These are phyloP conservation scores for Carassius gibelio DNA, from an alignment of 2,113 vertebrate species.

Conservation along the genomic window DNA sequence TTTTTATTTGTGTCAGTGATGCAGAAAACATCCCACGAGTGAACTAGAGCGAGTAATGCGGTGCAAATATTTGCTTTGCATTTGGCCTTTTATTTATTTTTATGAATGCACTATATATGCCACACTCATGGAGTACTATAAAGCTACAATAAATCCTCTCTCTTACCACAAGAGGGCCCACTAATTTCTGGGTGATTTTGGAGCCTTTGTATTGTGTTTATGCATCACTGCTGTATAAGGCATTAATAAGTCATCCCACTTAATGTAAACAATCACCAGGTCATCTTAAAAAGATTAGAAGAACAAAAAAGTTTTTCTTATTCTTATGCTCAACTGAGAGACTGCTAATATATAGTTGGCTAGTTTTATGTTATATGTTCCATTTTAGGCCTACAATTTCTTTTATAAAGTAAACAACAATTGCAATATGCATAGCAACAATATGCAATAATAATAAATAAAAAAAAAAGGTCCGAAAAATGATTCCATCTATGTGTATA, in stretches of 20 bases:
- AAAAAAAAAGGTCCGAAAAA: neutral
- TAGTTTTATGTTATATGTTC: neutral
- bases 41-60: no score
- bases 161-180: neutral
- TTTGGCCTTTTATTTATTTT: no score
- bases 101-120: neutral
- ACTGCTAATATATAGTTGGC: neutral
- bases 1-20: no score
- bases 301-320: neutral
- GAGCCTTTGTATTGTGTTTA: neutral
- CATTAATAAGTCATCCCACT: neutral
- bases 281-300: neutral
- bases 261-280: neutral
- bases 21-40: no score
- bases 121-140: neutral
- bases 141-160: neutral
- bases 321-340: neutral
- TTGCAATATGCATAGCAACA: neutral
- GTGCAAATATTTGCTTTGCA: no score
- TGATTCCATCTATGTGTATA: neutral
- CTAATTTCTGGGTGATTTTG: neutral
- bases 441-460: neutral
- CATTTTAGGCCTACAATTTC: neutral
- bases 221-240: neutral
- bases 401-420: neutral